Conservation (phyloP, 2,113 vertebrate genomes). For the Micromys minutus region DNA sequence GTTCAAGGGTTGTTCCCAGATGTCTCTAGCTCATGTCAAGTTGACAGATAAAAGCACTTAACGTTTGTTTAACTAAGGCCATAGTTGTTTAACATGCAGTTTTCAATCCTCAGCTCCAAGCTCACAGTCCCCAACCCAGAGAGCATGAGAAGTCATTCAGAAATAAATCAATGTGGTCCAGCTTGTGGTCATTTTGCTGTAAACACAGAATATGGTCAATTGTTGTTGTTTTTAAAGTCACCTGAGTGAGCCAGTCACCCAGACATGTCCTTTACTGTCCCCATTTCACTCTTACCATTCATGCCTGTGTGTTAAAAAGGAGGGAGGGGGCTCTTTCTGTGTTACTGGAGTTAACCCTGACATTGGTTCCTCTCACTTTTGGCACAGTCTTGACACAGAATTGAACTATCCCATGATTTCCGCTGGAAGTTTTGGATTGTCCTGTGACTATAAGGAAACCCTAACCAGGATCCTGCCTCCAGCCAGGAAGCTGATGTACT, state of each 20-base stretch:
- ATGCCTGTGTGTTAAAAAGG: background rate
- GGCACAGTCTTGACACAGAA: slow-evolving; percentile 87
- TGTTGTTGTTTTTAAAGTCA: background rate
- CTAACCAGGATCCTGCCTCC: slow-evolving; percentile 94
- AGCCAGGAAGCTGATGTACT: slow-evolving; percentile 91
- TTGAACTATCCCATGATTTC: slow-evolving; percentile 94
- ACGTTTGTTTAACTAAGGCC: too few relatives aligned
- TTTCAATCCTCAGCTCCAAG: background rate
- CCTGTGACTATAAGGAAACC: slow-evolving; percentile 93
- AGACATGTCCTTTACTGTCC: background rate
- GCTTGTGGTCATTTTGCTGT: background rate
- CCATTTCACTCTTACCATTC: background rate
- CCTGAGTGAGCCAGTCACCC: background rate
- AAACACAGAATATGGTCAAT: background rate
- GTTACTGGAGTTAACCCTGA: background rate
- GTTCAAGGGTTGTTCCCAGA: background rate
- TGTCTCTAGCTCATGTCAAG: background rate
- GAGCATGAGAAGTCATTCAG: background rate
- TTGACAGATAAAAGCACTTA: background rate
- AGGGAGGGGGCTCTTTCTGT: background rate
- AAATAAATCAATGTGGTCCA: background rate
- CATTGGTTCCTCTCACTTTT: slow-evolving; percentile 40
- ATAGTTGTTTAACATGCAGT: background rate
- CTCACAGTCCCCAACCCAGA: background rate
- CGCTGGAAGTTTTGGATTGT: slow-evolving; percentile 96